Evolutionary conservation across 2,797 vertebrate genomes (phyloP), one percentile per base, ranked within the genome.

Genomic region (Austrolebias charrua): DNA sequence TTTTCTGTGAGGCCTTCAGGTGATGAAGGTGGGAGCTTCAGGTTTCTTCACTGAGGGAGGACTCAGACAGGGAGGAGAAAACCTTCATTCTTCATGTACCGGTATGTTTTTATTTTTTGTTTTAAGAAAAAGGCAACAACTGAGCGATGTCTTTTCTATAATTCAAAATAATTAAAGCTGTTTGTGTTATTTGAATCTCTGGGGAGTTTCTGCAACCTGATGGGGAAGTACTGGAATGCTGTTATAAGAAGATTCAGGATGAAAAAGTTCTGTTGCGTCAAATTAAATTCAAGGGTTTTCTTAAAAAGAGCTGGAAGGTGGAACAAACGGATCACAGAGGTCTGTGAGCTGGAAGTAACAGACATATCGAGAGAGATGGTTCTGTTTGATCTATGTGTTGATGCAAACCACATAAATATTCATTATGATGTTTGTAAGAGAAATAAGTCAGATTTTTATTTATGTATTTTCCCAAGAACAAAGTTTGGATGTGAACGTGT

Each of bases 41-140:
- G n/a, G n/a, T n/a, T n/a, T n/a, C n/a, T n/a, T 80, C 79, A 84
- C 89, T 88, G 80, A 88, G 80, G 73, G 65, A 58, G 66, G 60
- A 50, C 82, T 80, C 79, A 79, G 79, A 82, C 67, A 80, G 80
- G 75, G 76, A 51, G 14, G 55, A 49, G 20, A 13, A 54, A 55
- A 68, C 38, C 38, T 13, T 40, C 55, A 57, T 12, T 66, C 53
- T 61, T 77, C 71, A 40, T 40, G 11, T n/a, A n/a, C n/a, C n/a
- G n/a, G n/a, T n/a, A n/a, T 40, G 13, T 40, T 7, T 35, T 7
- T 35, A 1, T 11, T 42, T 11, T 44, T 15, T 11, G 16, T 24
- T 24, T 24, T 24, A 24, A 24, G 24, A 43, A 15, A 16, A 3
- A 42, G 6, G 5, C 1, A 33, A n/a, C 10, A 19, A 53, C 13